phyloP scores from a whole-genome alignment of 2,113 vertebrate genomes.

The Ardeotis arabs region DNA sequence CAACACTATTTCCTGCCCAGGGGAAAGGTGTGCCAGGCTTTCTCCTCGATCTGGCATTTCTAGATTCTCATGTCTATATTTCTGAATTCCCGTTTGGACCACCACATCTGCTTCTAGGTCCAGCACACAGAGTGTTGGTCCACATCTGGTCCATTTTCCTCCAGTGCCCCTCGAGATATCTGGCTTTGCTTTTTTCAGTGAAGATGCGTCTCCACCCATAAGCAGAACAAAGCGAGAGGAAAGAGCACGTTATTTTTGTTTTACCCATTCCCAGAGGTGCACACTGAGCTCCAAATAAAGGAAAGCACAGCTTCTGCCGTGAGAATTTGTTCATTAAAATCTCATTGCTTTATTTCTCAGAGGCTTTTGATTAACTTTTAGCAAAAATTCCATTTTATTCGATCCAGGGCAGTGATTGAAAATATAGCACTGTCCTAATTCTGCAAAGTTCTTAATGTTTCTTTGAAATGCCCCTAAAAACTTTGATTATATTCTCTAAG shows the following conservation, averaged over 20 bases:
- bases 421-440: conserved; percentile 35
- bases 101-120: not conserved
- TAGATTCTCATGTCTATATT: not conserved
- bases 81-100: not conserved
- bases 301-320: not conserved
- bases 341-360: conserved; percentile 56
- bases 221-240: not conserved
- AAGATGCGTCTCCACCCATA: not conserved
- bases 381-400: not conserved
- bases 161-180: not conserved
- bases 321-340: conserved; percentile 63
- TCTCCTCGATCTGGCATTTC: not conserved
- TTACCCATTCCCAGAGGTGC: not conserved
- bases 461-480: not conserved
- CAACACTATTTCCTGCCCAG: not conserved
- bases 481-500: not conserved
- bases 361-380: conserved; percentile 57
- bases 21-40: not conserved
- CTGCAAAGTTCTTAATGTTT: not conserved
- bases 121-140: not conserved
- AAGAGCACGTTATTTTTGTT: not conserved
- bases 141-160: not conserved
- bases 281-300: conserved; percentile 7
- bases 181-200: not conserved
- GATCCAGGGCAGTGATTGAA: conserved; percentile 11